Evolutionary conservation across 1,140 invertebrate species (phyloP).

Genomic region (Lepidurus packardi): DNA sequence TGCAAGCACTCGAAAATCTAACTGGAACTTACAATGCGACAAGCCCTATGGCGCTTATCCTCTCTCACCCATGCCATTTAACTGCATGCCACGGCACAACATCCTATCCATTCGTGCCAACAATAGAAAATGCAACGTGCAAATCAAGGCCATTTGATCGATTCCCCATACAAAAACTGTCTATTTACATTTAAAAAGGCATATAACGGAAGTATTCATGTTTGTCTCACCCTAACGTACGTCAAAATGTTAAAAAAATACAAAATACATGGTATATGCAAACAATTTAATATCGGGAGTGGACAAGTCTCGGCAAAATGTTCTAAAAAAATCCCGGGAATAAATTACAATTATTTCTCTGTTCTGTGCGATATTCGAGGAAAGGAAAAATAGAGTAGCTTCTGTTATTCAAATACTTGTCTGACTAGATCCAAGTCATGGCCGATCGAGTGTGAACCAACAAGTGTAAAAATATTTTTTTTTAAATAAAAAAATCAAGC

Average conservation of each 20-base stretch:
- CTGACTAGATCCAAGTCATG: constrained; percentile 13
- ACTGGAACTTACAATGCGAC: not conserved
- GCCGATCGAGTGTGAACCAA: constrained; percentile 14
- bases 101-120: not conserved
- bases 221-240: not conserved
- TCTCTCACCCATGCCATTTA: not conserved
- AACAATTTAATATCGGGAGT: not conserved
- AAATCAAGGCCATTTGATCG: not conserved
- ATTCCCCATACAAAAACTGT: constrained; percentile 14
- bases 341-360: not conserved
- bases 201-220: not conserved
- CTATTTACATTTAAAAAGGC: constrained; percentile 16
- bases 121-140: not conserved
- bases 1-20: not conserved
- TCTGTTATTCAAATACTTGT: constrained; percentile 5
- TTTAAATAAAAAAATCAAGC: not conserved
- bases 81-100: not conserved
- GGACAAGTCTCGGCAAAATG: not conserved
- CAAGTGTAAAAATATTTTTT: not conserved
- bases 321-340: not conserved
- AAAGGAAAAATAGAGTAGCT: not conserved
- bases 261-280: not conserved
- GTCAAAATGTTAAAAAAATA: not conserved
- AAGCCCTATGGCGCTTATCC: not conserved
- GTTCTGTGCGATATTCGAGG: not conserved